Conservation (phyloP, 2,888 invertebrate genomes). For the Drosophila paramelanica region DNA sequence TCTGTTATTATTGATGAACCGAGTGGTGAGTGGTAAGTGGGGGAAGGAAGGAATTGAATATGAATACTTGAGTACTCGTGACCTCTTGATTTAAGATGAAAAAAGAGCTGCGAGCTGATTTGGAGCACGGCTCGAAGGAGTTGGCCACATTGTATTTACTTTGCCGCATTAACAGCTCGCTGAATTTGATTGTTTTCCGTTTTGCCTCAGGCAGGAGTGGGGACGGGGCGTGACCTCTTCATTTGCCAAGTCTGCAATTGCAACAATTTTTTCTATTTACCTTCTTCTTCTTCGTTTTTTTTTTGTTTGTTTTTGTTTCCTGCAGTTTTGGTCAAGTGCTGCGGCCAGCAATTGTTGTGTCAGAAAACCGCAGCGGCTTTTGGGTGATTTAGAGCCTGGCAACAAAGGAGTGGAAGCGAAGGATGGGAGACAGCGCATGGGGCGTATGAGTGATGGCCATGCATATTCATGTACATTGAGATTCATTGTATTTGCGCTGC, state of each 20-base stretch:
- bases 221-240: constrained; percentile 22
- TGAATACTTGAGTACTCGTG: constrained; percentile 22
- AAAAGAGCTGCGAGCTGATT: constrained; percentile 3
- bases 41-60: constrained; percentile 17
- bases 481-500: constrained; percentile 77
- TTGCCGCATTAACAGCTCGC: constrained; percentile 56
- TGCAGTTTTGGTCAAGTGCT: constrained; percentile 60
- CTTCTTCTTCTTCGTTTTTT: background rate
- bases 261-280: constrained; percentile 21
- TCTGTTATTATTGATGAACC: constrained; percentile 17
- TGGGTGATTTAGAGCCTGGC: constrained; percentile 53
- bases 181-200: constrained; percentile 46
- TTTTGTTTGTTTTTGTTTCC: constrained; percentile 22
- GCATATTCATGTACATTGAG: constrained; percentile 79
- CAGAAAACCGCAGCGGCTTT: constrained; percentile 69
- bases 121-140: constrained; percentile 16
- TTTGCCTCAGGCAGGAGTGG: background rate
- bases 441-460: constrained; percentile 79
- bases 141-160: constrained; percentile 44
- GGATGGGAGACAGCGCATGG: constrained; percentile 11
- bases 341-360: constrained; percentile 67
- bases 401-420: constrained; percentile 10
- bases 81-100: background rate
- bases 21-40: background rate
- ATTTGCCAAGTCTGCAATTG: constrained; percentile 37